These are phyloP conservation scores for Oceanodroma leucorhoa DNA, from an alignment of 2,797 vertebrate genomes.

Conservation along the genomic window DNA sequence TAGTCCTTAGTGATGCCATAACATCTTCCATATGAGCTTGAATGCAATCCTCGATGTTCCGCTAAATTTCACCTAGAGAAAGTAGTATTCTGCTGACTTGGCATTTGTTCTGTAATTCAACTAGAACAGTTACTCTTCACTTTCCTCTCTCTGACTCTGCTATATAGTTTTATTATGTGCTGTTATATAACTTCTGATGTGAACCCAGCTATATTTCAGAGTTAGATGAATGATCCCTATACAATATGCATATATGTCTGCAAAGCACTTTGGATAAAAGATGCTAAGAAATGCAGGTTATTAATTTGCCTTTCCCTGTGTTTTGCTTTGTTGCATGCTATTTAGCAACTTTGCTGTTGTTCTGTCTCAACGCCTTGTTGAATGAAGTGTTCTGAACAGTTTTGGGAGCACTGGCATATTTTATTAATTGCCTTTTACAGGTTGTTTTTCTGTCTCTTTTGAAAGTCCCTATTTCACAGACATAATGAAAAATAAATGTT, in stretches of 20 bases:
- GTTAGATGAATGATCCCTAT: background rate
- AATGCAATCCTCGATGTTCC: background rate
- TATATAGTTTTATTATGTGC: background rate
- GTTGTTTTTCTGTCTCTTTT: background rate
- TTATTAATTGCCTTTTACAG: conserved; percentile 29
- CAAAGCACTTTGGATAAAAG: background rate
- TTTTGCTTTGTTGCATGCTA: background rate
- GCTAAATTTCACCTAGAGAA: background rate
- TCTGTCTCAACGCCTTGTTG: background rate
- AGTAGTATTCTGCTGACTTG: background rate
- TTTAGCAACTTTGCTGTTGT: conserved; percentile 14
- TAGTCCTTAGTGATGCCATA: rapidly evolving
- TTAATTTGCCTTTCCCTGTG: background rate
- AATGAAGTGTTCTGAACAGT: background rate
- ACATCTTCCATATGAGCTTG: background rate
- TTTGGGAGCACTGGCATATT: background rate
- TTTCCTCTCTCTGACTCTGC: background rate
- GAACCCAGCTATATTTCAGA: conserved; percentile 4
- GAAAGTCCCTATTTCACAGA: background rate
- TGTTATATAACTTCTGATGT: background rate
- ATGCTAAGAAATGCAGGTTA: background rate
- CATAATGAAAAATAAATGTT: background rate
- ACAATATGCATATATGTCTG: background rate
- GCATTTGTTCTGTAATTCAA: background rate
- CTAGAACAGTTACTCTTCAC: background rate